phyloP scores from a whole-genome alignment of 2,888 invertebrate species.

The Eupithecia tripunctaria region DNA sequence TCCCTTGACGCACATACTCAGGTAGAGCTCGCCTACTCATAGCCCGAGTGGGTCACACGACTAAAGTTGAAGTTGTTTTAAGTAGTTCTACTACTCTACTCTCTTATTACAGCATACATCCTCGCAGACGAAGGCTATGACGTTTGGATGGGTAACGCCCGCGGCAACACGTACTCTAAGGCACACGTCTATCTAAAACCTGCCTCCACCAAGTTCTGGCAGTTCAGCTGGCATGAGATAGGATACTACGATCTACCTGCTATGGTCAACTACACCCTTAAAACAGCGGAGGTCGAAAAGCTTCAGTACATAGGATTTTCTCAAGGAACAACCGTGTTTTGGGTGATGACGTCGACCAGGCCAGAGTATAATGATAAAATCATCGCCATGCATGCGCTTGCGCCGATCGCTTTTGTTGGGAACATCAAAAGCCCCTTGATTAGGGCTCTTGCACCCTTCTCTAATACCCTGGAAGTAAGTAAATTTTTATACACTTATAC shows the following conservation, averaged over 20 bases:
- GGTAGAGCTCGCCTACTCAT: neutral
- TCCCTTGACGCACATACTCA: neutral
- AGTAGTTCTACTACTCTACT: too few species aligned
- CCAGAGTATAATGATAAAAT: conserved; percentile 86
- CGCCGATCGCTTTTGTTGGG: conserved; percentile 84
- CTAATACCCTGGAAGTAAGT: conserved; percentile 80
- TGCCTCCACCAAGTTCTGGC: conserved; percentile 71
- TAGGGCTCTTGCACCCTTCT: conserved; percentile 73
- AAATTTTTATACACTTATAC: neutral
- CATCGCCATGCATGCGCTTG: conserved; percentile 83
- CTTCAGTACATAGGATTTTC: conserved; percentile 90
- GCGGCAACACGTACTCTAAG: conserved; percentile 91
- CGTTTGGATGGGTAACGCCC: conserved; percentile 93
- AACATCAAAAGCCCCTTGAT: conserved; percentile 79
- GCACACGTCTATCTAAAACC: conserved; percentile 81
- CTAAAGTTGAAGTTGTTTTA: too few species aligned
- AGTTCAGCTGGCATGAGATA: conserved; percentile 90
- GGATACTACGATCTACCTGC: conserved; percentile 90
- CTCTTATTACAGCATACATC: conserved; percentile 84
- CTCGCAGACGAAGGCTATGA: conserved; percentile 89
- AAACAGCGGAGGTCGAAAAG: conserved; percentile 80
- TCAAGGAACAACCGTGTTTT: conserved; percentile 87
- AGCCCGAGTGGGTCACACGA: too few species aligned
- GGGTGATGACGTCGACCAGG: conserved; percentile 83
- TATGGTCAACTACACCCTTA: conserved; percentile 87